Conservation (phyloP, 2,113 vertebrate genomes). For the Cyphomyrus discorhynchus region DNA sequence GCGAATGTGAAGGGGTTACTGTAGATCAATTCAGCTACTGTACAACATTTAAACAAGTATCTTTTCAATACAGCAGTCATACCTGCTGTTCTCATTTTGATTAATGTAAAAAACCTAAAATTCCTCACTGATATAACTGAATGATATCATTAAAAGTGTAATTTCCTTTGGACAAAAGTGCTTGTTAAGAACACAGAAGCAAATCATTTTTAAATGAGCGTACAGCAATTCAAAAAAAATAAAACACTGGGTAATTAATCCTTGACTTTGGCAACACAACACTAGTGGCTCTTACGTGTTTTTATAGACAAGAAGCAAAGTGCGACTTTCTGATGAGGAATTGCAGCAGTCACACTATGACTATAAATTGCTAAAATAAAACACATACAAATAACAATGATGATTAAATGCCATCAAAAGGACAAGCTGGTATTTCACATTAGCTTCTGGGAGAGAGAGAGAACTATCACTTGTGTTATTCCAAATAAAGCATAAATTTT, state of each 20-base stretch:
- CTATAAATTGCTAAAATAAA: background rate
- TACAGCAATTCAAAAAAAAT: background rate
- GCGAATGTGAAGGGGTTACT: background rate
- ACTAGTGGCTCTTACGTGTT: background rate
- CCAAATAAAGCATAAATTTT: background rate
- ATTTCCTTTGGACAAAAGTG: background rate
- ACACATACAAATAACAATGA: background rate
- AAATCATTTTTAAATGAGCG: background rate
- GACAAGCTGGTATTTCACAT: background rate
- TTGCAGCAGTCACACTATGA: background rate
- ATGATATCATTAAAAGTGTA: background rate
- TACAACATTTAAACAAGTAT: background rate
- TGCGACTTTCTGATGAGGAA: background rate
- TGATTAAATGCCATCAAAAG: background rate
- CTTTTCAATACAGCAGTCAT: background rate
- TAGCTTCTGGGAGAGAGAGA: background rate
- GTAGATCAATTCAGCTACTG: background rate
- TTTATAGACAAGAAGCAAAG: background rate
- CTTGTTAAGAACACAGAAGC: background rate
- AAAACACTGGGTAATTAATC: background rate
- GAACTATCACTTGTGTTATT: background rate
- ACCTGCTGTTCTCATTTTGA: background rate
- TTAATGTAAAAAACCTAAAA: background rate
- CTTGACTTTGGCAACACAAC: background rate
- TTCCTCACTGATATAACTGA: background rate